These are phyloP conservation scores for Poliocrania exsul DNA, from an alignment of 2,797 vertebrate genomes.

Conservation along the genomic window DNA sequence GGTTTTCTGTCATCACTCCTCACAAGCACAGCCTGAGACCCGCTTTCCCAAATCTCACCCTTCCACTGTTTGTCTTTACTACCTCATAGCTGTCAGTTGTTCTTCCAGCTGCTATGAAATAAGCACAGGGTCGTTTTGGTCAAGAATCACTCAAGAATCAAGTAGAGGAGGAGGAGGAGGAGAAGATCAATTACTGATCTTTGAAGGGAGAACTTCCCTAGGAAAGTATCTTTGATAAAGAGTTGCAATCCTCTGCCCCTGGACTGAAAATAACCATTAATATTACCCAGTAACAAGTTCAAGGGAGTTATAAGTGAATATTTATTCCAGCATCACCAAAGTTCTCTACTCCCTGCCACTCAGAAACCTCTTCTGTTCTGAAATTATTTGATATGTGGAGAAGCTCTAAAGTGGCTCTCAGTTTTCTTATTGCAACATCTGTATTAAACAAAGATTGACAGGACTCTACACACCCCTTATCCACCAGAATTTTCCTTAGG, in stretches of 20 bases:
- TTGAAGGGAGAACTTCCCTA: background rate
- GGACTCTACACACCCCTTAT: fast-evolving
- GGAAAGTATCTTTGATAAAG: background rate
- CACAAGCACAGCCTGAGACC: constrained; percentile 41
- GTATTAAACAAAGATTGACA: background rate
- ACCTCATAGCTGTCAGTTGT: constrained; percentile 52
- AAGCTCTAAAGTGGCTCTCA: background rate
- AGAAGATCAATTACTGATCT: background rate
- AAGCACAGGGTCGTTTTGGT: background rate
- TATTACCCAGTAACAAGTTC: background rate
- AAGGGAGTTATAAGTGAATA: background rate
- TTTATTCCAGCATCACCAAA: background rate
- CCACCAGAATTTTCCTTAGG: background rate
- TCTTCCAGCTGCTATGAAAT: constrained; percentile 21
- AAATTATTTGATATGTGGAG: background rate
- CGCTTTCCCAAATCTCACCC: background rate
- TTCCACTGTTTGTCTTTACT: constrained; percentile 43
- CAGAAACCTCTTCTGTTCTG: background rate
- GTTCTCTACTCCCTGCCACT: background rate
- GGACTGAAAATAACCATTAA: background rate
- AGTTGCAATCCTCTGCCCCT: background rate
- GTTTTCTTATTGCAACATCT: background rate
- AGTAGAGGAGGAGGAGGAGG: background rate
- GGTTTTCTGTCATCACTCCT: constrained; percentile 53
- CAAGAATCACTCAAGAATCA: background rate